These are phyloP conservation scores for Microctenopoma lineatum DNA, from an alignment of 2,797 vertebrate species.

Conservation along the genomic window DNA sequence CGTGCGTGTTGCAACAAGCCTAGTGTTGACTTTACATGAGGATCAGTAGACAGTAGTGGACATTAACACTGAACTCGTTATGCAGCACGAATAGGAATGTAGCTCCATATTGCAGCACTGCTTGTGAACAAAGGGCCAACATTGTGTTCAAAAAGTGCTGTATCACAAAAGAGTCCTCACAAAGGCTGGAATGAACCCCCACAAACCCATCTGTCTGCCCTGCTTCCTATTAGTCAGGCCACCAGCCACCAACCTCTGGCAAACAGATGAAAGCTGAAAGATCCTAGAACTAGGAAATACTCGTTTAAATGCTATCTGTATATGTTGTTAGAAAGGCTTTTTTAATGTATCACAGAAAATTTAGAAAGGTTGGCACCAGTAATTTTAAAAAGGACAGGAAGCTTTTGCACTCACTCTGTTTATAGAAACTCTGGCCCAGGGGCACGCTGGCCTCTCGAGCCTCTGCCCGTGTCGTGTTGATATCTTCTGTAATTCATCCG, in stretches of 20 bases:
- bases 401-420: too few species aligned
- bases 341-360: too few species aligned
- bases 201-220: constrained; percentile 64
- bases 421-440: too few species aligned
- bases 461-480: too few species aligned
- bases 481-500: too few species aligned
- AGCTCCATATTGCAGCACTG: constrained; percentile 40
- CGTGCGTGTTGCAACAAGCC: neutral
- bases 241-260: constrained; percentile 29
- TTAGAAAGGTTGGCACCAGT: too few species aligned
- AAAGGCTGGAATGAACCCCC: constrained; percentile 64
- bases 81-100: constrained; percentile 67
- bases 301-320: neutral
- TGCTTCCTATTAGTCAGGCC: constrained; percentile 67
- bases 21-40: constrained; percentile 39
- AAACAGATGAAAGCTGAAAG: constrained; percentile 12
- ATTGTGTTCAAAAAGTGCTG: constrained; percentile 81
- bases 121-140: constrained; percentile 65
- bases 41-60: constrained; percentile 51
- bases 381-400: too few species aligned
- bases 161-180: constrained; percentile 74
- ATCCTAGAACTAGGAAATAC: neutral
- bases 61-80: constrained; percentile 27
- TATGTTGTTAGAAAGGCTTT: too few species aligned
- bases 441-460: too few species aligned